Evolutionary conservation across 1,140 invertebrate genomes (phyloP), one percentile per base, ranked within the genome.

Genomic region (Aleiodes sp.): DNA sequence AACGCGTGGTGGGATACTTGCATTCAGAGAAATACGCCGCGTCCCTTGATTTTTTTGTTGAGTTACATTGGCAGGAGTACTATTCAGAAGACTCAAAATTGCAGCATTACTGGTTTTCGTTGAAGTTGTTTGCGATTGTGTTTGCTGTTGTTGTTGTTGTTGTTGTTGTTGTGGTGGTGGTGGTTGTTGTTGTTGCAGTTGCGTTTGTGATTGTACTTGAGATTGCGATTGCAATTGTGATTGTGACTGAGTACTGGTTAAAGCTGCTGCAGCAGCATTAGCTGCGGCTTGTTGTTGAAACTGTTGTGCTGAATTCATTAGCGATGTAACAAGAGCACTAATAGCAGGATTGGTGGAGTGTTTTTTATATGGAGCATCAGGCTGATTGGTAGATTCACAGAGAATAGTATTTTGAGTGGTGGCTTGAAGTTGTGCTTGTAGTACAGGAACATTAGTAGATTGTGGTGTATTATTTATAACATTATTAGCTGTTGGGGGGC

Each of bases 241-340:
- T 35, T 26, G 62, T 3, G 59, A n/a, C 43, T 33, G 9, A 56
- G 68, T 67, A 68, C 76, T 78, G 52, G 74, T 74, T 76, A 64
- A 59, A 6, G 56, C 56, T 4, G 56, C 56, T 2, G 41, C 43
- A 14, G 66, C 66, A 73, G 14, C 35, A 73, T 71, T 82, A 88
- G 88, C 88, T 74, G 87, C 87, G 81, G 87, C 88, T 82, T 92
- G 91, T 78, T 91, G 90, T 78, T 91, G 90, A 78, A 92, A 93
- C 77, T 93, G 91, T 81, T 93, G 91, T 35, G 91, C 91, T 31
- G 91, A 93, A 81, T 93, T 93, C 91, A 93, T 93, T 9, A 94
- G 88, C 78, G 92, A 93, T 69, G 90, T 93, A 43, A 92, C 91
- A 71, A 94, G 88, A 68, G 92, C 92, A 79, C 88, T 93, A 72